Conservation (phyloP, 1,140 invertebrate genomes). For the Brachionus plicatilis region DNA sequence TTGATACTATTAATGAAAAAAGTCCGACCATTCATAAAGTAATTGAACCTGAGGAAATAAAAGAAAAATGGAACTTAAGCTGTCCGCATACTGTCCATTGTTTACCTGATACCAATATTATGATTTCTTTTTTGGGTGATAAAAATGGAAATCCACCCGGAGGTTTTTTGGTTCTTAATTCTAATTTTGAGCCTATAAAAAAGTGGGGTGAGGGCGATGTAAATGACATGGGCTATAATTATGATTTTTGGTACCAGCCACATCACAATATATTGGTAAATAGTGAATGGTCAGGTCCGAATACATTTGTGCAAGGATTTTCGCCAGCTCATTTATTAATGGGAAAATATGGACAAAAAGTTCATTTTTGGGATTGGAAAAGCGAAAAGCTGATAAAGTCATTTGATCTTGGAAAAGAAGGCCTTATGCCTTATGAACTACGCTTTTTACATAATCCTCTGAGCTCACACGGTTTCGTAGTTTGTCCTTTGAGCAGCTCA, state of each 20-base stretch:
- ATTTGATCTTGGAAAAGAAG: constrained; percentile 75
- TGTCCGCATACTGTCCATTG: constrained; percentile 90
- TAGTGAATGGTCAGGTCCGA: constrained; percentile 84
- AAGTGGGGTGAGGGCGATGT: constrained; percentile 53
- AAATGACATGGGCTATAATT: constrained; percentile 56
- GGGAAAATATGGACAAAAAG: constrained; percentile 69
- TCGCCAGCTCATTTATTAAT: constrained; percentile 60
- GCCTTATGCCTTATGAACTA: constrained; percentile 80
- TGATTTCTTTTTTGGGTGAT: constrained; percentile 89
- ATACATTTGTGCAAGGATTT: constrained; percentile 70
- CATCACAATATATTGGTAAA: constrained; percentile 81
- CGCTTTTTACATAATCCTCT: constrained; percentile 87
- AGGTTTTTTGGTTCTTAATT: constrained; percentile 80
- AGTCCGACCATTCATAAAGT: constrained; percentile 65
- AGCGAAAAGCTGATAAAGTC: constrained; percentile 70
- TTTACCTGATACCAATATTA: constrained; percentile 75
- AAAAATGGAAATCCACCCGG: constrained; percentile 63
- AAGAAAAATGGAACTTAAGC: constrained; percentile 64
- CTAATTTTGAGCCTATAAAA: constrained; percentile 67
- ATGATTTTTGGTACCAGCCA: constrained; percentile 91
- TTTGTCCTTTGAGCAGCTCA: constrained; percentile 70
- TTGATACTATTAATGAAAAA: constrained; percentile 70
- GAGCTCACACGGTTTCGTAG: constrained; percentile 72
- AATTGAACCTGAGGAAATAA: constrained; percentile 64
- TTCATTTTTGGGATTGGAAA: constrained; percentile 87